Evolutionary conservation across 2,113 vertebrate genomes (phyloP).

Genomic region (Oryzias celebensis): DNA sequence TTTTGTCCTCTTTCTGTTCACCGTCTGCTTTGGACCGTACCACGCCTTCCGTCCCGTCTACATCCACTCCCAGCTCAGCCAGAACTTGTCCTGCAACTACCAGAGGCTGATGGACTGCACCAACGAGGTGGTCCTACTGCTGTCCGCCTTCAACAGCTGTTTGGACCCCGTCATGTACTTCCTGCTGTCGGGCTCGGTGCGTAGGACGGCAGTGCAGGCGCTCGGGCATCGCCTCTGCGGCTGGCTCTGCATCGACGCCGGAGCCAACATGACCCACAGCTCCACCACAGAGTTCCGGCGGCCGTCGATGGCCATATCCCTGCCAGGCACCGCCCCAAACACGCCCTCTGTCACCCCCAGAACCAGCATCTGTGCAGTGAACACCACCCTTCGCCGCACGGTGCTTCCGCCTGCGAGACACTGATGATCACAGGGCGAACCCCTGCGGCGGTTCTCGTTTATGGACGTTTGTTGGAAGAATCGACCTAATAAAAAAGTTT

Average conservation of each 20-base stretch:
- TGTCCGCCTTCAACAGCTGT: slow-evolving; percentile 92
- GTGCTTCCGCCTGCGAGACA: not conserved
- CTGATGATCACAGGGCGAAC: not conserved
- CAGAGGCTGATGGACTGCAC: slow-evolving; percentile 73
- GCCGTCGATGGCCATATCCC: not conserved
- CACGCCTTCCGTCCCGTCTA: slow-evolving; percentile 86
- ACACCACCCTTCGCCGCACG: slow-evolving; percentile 6
- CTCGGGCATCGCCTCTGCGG: slow-evolving; percentile 59
- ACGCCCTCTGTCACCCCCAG: slow-evolving; percentile 23
- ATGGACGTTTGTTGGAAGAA: not conserved
- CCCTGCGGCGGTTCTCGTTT: too few species aligned
- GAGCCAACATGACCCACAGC: slow-evolving; percentile 73
- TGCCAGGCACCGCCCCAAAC: not conserved
- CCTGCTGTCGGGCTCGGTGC: slow-evolving; percentile 85
- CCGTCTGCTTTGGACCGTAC: slow-evolving; percentile 89
- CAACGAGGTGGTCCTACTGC: slow-evolving; percentile 87
- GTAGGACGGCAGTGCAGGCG: slow-evolving; percentile 77
- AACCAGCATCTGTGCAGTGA: slow-evolving; percentile 40
- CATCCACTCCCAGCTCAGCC: slow-evolving; percentile 78
- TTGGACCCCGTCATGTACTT: slow-evolving; percentile 95
- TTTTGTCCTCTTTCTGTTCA: slow-evolving; percentile 89
- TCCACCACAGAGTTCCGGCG: slow-evolving; percentile 76
- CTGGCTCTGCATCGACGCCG: slow-evolving; percentile 55
- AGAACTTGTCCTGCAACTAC: slow-evolving; percentile 33
- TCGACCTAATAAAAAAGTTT: not conserved